phyloP scores from a whole-genome alignment of 2,888 invertebrate genomes.

The Lasioglossum lativentre region DNA sequence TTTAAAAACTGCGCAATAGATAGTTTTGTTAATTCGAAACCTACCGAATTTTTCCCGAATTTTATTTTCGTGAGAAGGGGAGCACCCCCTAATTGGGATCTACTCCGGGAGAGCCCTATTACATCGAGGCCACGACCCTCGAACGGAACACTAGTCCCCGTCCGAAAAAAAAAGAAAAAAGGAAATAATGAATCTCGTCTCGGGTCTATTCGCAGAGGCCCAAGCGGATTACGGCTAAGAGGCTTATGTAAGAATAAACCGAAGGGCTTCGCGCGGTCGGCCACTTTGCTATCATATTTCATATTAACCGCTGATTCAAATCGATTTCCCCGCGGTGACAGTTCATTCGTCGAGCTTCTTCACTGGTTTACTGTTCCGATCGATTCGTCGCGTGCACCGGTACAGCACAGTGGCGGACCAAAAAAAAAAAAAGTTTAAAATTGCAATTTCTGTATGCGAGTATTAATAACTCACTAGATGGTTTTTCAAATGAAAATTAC shows the following conservation, averaged over 20 bases:
- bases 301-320: conserved; percentile 78
- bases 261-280: conserved; percentile 70
- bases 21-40: too few relatives aligned
- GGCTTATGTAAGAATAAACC: conserved; percentile 75
- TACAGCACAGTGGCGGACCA: background rate
- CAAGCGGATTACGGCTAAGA: conserved; percentile 75
- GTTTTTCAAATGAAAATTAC: too few relatives aligned
- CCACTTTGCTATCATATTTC: conserved; percentile 78
- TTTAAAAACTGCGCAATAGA: too few relatives aligned
- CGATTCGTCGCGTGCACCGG: background rate
- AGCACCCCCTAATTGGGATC: conserved; percentile 39
- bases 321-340: conserved; percentile 69
- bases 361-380: conserved; percentile 23
- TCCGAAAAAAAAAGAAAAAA: conserved; percentile 38
- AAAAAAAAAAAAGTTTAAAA: background rate
- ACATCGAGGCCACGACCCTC: conserved; percentile 26
- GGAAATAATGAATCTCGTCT: conserved; percentile 70
- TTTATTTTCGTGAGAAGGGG: background rate
- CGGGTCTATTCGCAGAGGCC: conserved; percentile 70
- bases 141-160: background rate
- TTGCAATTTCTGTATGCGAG: background rate
- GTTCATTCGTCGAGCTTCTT: conserved; percentile 21
- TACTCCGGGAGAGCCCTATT: conserved; percentile 22
- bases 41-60: background rate
- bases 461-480: too few relatives aligned